Percentiles rank a stretch among this genome's conserved stretches.
Conservation (phyloP, 2,113 vertebrate genomes). For the Notarius quadriscutis region DNA sequence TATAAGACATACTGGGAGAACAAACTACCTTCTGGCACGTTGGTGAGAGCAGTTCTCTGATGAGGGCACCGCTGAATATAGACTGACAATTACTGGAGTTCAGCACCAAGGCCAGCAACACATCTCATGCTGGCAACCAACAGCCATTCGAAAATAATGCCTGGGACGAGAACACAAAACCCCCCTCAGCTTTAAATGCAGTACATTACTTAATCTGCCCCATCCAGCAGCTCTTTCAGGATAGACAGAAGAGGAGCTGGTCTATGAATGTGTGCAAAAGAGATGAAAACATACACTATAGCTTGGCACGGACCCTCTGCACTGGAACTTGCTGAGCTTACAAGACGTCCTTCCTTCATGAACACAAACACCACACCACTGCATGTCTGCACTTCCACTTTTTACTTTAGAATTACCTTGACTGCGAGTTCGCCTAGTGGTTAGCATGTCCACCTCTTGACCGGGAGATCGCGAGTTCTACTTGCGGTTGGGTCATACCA, state of each 20-base stretch:
- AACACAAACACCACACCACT: background rate
- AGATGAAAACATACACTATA: background rate
- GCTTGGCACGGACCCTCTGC: background rate
- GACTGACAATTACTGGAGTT: background rate
- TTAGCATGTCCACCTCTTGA: too few species aligned
- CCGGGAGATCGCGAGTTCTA: too few species aligned
- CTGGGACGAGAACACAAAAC: background rate
- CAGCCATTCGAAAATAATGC: background rate
- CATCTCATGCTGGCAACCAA: background rate
- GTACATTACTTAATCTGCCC: background rate
- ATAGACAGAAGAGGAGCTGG: background rate
- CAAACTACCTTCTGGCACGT: background rate
- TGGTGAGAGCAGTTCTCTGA: background rate
- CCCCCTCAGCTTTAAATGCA: background rate
- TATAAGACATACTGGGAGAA: background rate
- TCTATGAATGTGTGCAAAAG: background rate
- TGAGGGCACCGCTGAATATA: background rate
- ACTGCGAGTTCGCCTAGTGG: too few species aligned
- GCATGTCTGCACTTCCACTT: background rate
- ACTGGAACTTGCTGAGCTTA: background rate
- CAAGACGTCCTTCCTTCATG: background rate
- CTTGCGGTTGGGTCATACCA: too few species aligned
- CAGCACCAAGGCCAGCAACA: background rate
- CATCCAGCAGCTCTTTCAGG: background rate
- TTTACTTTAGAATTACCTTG: background rate